These are phyloP conservation scores for Octopus sinensis DNA, from an alignment of 1,140 invertebrate genomes.

Conservation along the genomic window DNA sequence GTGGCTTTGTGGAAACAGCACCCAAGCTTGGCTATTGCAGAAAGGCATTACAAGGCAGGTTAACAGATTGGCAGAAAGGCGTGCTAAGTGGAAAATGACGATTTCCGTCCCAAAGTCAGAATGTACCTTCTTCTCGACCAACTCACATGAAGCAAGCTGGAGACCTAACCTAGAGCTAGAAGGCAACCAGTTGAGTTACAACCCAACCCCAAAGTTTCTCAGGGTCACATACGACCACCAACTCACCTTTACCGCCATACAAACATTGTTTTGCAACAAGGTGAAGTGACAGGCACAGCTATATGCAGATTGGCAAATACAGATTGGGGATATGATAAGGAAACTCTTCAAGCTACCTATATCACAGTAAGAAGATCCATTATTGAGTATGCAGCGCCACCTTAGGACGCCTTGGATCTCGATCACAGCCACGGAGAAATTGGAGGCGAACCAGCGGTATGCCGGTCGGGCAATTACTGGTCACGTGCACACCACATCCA, in stretches of 20 bases:
- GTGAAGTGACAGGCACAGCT: background rate
- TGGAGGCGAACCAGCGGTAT: too few species aligned
- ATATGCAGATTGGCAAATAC: background rate
- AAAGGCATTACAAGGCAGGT: background rate
- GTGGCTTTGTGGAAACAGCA: too few species aligned
- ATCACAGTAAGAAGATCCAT: background rate
- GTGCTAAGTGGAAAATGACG: background rate
- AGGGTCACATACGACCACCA: background rate
- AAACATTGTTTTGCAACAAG: background rate
- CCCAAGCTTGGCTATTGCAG: background rate
- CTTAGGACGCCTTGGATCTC: background rate
- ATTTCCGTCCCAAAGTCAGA: background rate
- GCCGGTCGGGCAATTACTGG: too few species aligned
- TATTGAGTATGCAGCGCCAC: background rate
- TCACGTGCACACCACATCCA: too few species aligned
- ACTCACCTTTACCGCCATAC: background rate
- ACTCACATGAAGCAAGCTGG: background rate
- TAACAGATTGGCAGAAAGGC: background rate
- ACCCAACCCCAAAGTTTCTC: background rate
- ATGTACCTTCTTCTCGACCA: background rate
- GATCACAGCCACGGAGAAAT: background rate
- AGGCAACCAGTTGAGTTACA: background rate
- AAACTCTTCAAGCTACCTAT: background rate
- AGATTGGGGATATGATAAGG: background rate
- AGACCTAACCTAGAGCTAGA: background rate